Base-by-base conservation (phyloP, 2,888 invertebrate genomes). In the Acleris sparsana region DNA sequence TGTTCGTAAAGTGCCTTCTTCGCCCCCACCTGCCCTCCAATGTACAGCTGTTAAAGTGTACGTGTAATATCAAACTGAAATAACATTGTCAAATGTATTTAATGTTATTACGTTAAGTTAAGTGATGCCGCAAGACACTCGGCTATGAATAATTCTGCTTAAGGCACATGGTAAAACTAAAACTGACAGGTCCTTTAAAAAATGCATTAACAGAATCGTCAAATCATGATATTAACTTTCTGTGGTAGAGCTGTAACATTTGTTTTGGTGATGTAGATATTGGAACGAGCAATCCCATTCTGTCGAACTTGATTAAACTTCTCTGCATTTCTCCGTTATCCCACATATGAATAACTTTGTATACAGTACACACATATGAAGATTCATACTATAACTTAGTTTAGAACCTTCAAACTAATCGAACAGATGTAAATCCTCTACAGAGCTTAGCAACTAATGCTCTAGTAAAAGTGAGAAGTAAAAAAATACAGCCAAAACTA, bases 1-100 rank as follows among this genome's bases (percentile, higher is more conserved):
- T 65, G 55, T 61, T 55, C 44, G 65, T 65, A 60, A 65, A 68
- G 61, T 61, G 65, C 62, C 60, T 61, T 63, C 60, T 68, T 58
- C 65, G 17, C 58, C 57, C 22, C 68, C 60, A 53, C 51, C 66
- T 55, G 55, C 51, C 55, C 51, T 59, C 43, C 55, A 5, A 57
- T 57, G 55, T 61, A 65, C 65, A 65, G 60, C 60, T 65, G 60
- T 61, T 61, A 56, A 61, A 43, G 60, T 65, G 44, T 53, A 57
- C 43, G 20, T 39, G 17, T 51, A 39, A 51, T 49, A 60, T 43
- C 60, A 18, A 61, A 48, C 17, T 60, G 55, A 56, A 56, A 65
- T 65, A 55, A 56, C 48, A 56, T 65, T 65, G 55, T 56, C 55
- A 64, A 60, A 52, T 20, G 11, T 57, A 63, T 52, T 52, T 57